These are phyloP conservation scores for Panonychus citri DNA, from an alignment of 1,140 invertebrate species.

Conservation along the genomic window DNA sequence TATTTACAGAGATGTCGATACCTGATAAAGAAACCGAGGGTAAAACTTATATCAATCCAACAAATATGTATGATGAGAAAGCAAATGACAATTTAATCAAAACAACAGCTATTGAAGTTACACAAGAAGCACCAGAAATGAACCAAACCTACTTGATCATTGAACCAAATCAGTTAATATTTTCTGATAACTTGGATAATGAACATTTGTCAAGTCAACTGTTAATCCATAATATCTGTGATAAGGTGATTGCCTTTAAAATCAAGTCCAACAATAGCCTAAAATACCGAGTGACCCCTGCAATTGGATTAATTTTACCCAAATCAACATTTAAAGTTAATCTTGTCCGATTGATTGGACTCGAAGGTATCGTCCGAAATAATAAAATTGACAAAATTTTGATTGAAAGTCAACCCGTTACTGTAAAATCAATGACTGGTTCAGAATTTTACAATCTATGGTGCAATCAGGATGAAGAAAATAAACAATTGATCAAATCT, in stretches of 20 bases:
- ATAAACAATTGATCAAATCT: too few relatives aligned
- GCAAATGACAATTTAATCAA: neutral
- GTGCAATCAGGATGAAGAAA: too few relatives aligned
- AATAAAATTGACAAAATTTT: too few relatives aligned
- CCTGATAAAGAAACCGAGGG: neutral
- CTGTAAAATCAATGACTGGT: too few relatives aligned
- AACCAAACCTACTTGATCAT: neutral
- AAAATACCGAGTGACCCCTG: neutral
- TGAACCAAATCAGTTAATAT: neutral
- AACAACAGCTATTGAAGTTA: neutral
- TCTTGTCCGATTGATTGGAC: too few relatives aligned
- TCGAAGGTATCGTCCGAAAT: too few relatives aligned
- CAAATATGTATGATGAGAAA: neutral
- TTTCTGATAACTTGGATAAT: neutral
- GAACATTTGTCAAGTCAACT: neutral
- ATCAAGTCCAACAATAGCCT: neutral
- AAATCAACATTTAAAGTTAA: too few relatives aligned
- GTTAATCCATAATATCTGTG: neutral
- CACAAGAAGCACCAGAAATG: neutral
- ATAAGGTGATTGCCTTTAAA: slow-evolving; percentile 1
- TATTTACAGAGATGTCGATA: neutral
- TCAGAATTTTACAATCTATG: too few relatives aligned
- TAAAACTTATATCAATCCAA: too few relatives aligned
- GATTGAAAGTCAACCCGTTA: too few relatives aligned
- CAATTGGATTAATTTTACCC: neutral